Evolutionary conservation across 2,797 vertebrate species (phyloP).

Genomic region (Sebastes melanostomus): DNA sequence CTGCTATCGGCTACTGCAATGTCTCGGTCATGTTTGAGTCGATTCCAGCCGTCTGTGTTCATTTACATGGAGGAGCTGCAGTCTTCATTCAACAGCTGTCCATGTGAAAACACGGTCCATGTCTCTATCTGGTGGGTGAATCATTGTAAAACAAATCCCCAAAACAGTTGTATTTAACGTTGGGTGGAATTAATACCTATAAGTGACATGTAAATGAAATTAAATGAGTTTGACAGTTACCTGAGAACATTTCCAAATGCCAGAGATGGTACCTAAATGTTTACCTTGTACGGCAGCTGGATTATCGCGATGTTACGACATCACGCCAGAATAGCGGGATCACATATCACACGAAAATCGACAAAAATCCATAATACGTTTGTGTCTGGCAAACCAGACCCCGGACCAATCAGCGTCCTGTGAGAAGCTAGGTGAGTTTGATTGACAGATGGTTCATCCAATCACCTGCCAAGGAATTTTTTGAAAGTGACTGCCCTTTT

Average conservation of each 20-base stretch:
- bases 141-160: not conserved
- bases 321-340: no score
- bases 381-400: no score
- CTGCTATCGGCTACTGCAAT: fast-evolving
- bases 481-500: not conserved
- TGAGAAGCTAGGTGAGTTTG: not conserved
- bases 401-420: no score
- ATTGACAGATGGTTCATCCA: not conserved
- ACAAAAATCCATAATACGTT: no score
- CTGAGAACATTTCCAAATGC: no score
- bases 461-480: not conserved
- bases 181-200: no score
- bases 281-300: no score
- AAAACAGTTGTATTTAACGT: no score
- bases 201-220: no score
- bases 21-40: not conserved
- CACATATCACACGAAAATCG: fast-evolving
- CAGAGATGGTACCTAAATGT: no score
- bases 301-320: no score
- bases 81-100: not conserved
- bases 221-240: no score
- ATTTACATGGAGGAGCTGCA: not conserved
- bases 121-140: not conserved
- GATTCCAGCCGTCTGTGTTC: not conserved
- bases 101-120: not conserved